Base-by-base conservation (phyloP, 2,797 vertebrate genomes). In the Lycodopsis pacificus region DNA sequence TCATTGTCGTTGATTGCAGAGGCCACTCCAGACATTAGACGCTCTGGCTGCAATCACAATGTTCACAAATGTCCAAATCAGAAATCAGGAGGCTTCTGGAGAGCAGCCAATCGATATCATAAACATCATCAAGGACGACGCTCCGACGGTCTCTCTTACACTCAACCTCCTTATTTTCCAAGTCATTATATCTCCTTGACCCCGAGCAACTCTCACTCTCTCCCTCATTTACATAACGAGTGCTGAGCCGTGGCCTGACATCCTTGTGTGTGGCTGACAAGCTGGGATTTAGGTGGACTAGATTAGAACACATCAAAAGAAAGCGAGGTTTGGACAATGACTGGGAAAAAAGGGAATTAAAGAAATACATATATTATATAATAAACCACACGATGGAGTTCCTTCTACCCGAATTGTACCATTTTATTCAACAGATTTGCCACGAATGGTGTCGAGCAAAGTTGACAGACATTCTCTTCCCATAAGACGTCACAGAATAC, bases 1-100 rank as follows among this genome's bases (percentile, higher is more conserved):
- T 90, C 89, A 91, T 91, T 68, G 83, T 90, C 69, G 72, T 81
- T 95, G 93, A 95, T 95, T 95, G 93, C 90, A 86, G 75, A 78
- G 82, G 85, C 86, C 91, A 90, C 92, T 93, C 66, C n/a, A 92
- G 89, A 88, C 89, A 92, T 90, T 86, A 78, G 83, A 93, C 87
- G 86, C 76, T 86, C 92, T 87, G 61, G 63, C 69, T 73, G 91
- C 92, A 94, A 94, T 94, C 94, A 94, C 83, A 83, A 73, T 56
- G 85, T 76, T 89, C 85, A 84, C 84, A 86, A 92, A 91, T 82
- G 84, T 86, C 75, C 83, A 86, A 92, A 93, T 91, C 88, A 91
- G 84, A 86, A 88, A 88, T 90, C 88, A 90, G 86, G 80, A 84
- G 66, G 74, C 72, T 81, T 85, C 82, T 82, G 53, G 79, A 92